These are phyloP conservation scores for Agrochola lota DNA, from an alignment of 2,888 invertebrate species.

Conservation along the genomic window DNA sequence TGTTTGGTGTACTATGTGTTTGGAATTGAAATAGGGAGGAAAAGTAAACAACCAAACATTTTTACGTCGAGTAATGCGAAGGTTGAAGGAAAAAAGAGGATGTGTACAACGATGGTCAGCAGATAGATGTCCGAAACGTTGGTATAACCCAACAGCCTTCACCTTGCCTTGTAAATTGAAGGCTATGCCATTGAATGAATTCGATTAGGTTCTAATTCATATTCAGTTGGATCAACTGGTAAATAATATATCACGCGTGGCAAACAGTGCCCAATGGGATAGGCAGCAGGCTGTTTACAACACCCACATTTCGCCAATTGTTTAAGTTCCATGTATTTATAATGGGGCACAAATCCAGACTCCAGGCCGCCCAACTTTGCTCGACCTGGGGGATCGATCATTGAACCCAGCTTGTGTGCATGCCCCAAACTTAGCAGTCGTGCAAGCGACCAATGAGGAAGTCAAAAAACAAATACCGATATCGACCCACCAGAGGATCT, in stretches of 20 bases:
- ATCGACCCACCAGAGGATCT: background rate
- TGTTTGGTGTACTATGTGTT: slow-evolving; percentile 2
- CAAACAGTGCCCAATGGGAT: no score
- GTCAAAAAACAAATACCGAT: background rate
- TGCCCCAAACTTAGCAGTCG: no score
- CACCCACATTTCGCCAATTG: background rate
- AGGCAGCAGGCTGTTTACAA: background rate
- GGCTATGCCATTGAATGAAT: slow-evolving; percentile 4
- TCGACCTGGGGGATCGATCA: background rate
- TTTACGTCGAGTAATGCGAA: slow-evolving; percentile 4
- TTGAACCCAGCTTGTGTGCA: no score
- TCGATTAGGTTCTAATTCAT: background rate
- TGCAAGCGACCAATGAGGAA: background rate
- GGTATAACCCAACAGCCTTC: background rate
- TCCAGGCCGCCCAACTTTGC: background rate
- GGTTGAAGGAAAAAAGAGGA: slow-evolving; percentile 35
- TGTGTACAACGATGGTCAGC: slow-evolving; percentile 5
- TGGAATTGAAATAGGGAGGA: slow-evolving; percentile 28
- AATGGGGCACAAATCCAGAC: background rate
- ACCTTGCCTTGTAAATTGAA: slow-evolving; percentile 7
- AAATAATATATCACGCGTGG: background rate
- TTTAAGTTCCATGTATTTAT: background rate
- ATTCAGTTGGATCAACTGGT: background rate
- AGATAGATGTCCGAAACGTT: slow-evolving; percentile 2
- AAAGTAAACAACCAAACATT: slow-evolving; percentile 34